These are phyloP conservation scores for Poecile atricapillus DNA, from an alignment of 2,113 vertebrate species.

Conservation along the genomic window DNA sequence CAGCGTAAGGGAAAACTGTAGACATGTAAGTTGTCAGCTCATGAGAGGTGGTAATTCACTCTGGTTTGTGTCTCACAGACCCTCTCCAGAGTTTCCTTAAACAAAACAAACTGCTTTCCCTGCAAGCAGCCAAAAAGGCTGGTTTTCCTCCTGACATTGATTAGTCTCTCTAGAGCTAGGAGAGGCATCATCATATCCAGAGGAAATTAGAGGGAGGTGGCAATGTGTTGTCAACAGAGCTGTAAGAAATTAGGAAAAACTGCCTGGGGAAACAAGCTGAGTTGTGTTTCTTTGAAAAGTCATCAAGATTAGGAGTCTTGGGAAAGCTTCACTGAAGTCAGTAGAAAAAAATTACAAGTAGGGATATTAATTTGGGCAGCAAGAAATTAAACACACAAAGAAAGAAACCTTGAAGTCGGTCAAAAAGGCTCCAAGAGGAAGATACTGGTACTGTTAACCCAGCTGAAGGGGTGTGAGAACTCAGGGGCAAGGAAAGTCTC, in stretches of 20 bases:
- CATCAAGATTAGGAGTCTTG: conserved; percentile 24
- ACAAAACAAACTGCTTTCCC: not conserved
- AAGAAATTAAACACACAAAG: not conserved
- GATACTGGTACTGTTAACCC: not conserved
- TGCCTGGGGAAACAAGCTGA: conserved; percentile 1
- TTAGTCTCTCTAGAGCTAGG: not conserved
- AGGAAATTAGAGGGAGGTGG: conserved; percentile 22
- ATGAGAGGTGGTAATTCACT: not conserved
- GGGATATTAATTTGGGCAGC: conserved; percentile 5
- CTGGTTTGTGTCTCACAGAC: not conserved
- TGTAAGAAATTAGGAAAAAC: conserved; percentile 30
- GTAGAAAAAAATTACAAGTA: not conserved
- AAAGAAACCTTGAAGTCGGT: not conserved
- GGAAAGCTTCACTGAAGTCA: conserved; percentile 19
- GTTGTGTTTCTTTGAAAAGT: conserved; percentile 42
- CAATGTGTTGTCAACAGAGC: conserved; percentile 20
- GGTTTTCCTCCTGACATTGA: not conserved
- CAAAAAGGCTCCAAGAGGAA: not conserved
- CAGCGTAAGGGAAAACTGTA: not conserved
- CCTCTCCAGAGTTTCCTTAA: not conserved
- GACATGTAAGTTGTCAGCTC: not conserved
- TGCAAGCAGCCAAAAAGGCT: not conserved
- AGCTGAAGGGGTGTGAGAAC: not conserved
- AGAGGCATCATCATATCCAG: not conserved
- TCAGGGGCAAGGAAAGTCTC: not conserved